Percentiles rank a stretch among this genome's conserved stretches.
Conservation (phyloP, 2,797 vertebrate genomes). For the Eulemur rubriventer region DNA sequence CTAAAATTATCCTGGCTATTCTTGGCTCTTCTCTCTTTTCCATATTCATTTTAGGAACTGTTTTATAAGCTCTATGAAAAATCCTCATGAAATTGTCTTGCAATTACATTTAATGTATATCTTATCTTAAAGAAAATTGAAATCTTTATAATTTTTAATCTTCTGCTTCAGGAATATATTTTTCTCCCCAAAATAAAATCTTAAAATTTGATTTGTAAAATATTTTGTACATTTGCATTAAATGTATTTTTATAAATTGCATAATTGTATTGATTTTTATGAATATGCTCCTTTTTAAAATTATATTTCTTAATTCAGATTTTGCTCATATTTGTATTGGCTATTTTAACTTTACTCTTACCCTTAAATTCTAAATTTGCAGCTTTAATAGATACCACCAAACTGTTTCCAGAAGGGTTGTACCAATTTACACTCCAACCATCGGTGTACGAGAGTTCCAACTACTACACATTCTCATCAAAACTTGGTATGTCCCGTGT, state of each 20-base stretch:
- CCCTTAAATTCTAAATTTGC: neutral
- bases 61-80: neutral
- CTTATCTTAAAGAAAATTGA: neutral
- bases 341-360: neutral
- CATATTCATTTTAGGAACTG: neutral
- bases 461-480: too few species aligned
- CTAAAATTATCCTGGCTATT: neutral
- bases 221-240: neutral
- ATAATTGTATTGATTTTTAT: neutral
- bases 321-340: neutral
- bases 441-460: too few species aligned
- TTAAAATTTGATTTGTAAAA: neutral
- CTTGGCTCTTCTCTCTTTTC: neutral
- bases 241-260: neutral
- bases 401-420: too few species aligned
- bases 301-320: neutral
- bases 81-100: neutral
- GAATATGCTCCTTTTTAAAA: neutral
- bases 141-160: neutral
- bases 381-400: too few species aligned
- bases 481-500: too few species aligned
- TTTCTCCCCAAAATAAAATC: neutral
- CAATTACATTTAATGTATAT: neutral
- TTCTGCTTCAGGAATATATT: neutral
- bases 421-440: too few species aligned